Base-by-base conservation (phyloP, 2,113 vertebrate species). In the Phycodurus eques region DNA sequence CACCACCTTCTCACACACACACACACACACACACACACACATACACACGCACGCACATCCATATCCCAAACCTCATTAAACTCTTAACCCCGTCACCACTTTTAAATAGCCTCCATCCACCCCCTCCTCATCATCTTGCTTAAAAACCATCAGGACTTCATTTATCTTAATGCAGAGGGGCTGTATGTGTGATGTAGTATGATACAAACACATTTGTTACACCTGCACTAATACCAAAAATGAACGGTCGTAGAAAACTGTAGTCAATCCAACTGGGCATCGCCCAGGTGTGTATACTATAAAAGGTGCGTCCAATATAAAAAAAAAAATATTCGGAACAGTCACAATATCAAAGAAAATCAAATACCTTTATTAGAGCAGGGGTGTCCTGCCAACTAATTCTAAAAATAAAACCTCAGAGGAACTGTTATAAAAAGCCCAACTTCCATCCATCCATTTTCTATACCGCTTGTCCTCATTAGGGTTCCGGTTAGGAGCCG, bases 11-110 rank as follows among this genome's bases (percentile, higher is more conserved):
- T 4, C 14, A 27, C 27, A 27, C 27, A 27, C 33, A 7, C 46
- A 31, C 72, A 80, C 73, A 76, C 73, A 80, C 47, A 68, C 69
- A 83, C 82, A 84, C 69, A 80, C 73, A 76, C 71, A 80, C 49
- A 72, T 56, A 54, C 63, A 42, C 72, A 79, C 75, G 76, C 73
- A 80, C 46, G 70, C 67, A 85, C 80, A 85, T 87, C 73, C 83
- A 85, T 84, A 87, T 80, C 71, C 80, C 76, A 80, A 85, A 82
- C 75, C 89, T 86, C 77, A 88, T 86, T 87, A 85, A 83, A 87
- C 61, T 70, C 80, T 73, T 83, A 81, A 81, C 84, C 83, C 80
- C 67, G 76, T 75, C 79, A 73, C 68, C 71, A 78, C 72, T 69
- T 59, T 39, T 65, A 85, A 81, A 83, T 82, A 68, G 75, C 43